phyloP scores from a whole-genome alignment of 2,797 vertebrate species.

The Buphagus erythrorhynchus region DNA sequence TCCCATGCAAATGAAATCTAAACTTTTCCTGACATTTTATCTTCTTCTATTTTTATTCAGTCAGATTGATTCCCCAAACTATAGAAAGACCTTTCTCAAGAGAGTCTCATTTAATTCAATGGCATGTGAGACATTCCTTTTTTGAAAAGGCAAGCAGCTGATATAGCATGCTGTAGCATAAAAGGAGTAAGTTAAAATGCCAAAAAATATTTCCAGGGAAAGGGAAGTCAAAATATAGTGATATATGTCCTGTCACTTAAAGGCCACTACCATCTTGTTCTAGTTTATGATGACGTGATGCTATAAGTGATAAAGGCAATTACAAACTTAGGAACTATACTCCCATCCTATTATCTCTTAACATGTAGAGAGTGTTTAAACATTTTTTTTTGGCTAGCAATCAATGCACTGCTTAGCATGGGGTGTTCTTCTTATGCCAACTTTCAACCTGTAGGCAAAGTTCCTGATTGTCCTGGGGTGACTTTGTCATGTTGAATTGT shows the following conservation, averaged over 20 bases:
- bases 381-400: neutral
- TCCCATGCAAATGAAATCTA: neutral
- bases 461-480: too few species aligned
- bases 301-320: neutral
- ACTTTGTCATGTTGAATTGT: too few species aligned
- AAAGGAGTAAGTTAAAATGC: slow-evolving; percentile 23
- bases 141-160: slow-evolving; percentile 38
- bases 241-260: slow-evolving; percentile 24
- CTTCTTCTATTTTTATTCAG: slow-evolving; percentile 10
- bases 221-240: slow-evolving; percentile 41
- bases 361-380: neutral
- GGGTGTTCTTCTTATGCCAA: neutral
- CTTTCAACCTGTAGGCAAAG: neutral
- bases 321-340: slow-evolving; percentile 6
- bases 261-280: slow-evolving; percentile 20
- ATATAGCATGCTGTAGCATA: slow-evolving; percentile 2
- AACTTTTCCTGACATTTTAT: slow-evolving; percentile 29
- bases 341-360: neutral
- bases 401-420: neutral
- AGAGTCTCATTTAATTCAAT: neutral
- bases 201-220: slow-evolving; percentile 15
- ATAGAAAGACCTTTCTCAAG: slow-evolving; percentile 22
- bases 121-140: slow-evolving; percentile 1
- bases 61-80: neutral
- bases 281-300: neutral